Evolutionary conservation across 2,113 vertebrate species (phyloP).

Genomic region (Rallus limicola): DNA sequence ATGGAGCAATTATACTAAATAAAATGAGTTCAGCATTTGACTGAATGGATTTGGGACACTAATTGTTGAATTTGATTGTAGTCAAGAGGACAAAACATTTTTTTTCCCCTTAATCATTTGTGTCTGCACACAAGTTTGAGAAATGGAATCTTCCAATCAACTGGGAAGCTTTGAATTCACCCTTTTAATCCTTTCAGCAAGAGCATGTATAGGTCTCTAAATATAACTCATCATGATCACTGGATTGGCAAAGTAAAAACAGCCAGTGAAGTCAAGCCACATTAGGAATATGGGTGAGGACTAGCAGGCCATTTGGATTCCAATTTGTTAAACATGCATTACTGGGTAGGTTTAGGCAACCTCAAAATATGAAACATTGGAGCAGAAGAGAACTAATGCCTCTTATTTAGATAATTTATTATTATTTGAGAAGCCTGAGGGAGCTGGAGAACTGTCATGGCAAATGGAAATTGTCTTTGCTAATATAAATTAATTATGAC

Average conservation of each 20-base stretch:
- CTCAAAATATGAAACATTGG: slow-evolving; percentile 2
- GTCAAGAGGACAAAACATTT: not conserved
- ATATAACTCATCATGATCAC: slow-evolving; percentile 41
- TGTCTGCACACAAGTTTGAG: not conserved
- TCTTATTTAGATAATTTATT: slow-evolving; percentile 48
- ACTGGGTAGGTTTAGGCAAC: not conserved
- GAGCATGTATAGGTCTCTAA: not conserved
- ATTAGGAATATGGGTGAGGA: not conserved
- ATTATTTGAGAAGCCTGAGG: slow-evolving; percentile 44
- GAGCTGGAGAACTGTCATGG: slow-evolving; percentile 42
- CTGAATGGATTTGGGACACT: not conserved
- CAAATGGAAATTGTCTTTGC: slow-evolving; percentile 50
- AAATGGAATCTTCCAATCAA: slow-evolving; percentile 22
- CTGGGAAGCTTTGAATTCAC: slow-evolving; percentile 25
- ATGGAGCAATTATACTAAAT: not conserved
- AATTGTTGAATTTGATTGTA: not conserved
- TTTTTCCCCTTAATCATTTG: slow-evolving; percentile 27
- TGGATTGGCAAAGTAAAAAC: not conserved
- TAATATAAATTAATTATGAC: slow-evolving; percentile 65
- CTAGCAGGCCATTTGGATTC: not conserved
- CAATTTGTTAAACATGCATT: slow-evolving; percentile 1
- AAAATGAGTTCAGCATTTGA: not conserved
- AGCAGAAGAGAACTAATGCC: slow-evolving; percentile 19
- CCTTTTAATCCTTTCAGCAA: slow-evolving; percentile 1
- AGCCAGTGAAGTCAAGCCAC: not conserved